These are phyloP conservation scores for Argyresthia albistria DNA, from an alignment of 2,888 invertebrate genomes.

Conservation along the genomic window DNA sequence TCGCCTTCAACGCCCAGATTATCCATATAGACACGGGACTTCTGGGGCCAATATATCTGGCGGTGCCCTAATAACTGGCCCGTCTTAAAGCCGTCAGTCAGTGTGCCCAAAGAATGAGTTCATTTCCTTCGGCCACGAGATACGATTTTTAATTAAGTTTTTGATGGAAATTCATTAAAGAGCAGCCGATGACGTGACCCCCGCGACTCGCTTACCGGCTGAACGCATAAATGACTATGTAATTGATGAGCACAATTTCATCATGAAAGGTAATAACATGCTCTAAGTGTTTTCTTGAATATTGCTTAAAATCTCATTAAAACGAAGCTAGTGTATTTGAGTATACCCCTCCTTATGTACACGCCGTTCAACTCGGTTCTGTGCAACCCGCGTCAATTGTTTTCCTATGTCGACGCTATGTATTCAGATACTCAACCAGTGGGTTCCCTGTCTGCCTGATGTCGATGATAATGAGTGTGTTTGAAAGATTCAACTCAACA, in stretches of 20 bases:
- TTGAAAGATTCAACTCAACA: too few species aligned
- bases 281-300: neutral
- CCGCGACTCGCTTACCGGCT: constrained; percentile 14
- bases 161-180: constrained; percentile 69
- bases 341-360: too few species aligned
- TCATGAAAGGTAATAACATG: neutral
- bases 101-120: constrained; percentile 65
- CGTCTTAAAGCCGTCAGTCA: constrained; percentile 65
- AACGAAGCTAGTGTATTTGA: neutral
- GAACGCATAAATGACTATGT: constrained; percentile 51
- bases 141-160: constrained; percentile 73
- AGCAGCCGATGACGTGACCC: constrained; percentile 38
- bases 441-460: too few species aligned
- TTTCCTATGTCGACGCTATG: too few species aligned
- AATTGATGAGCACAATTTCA: constrained; percentile 45
- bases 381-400: too few species aligned
- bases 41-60: constrained; percentile 36
- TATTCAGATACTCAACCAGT: too few species aligned
- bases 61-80: constrained; percentile 47
- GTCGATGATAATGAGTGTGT: too few species aligned
- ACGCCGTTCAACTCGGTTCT: too few species aligned
- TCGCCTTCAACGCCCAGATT: constrained; percentile 30
- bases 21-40: constrained; percentile 26
- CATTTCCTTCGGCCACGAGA: constrained; percentile 70
- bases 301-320: neutral